phyloP scores from a whole-genome alignment of 2,113 vertebrate species.

The Muntiacus muntjak region DNA sequence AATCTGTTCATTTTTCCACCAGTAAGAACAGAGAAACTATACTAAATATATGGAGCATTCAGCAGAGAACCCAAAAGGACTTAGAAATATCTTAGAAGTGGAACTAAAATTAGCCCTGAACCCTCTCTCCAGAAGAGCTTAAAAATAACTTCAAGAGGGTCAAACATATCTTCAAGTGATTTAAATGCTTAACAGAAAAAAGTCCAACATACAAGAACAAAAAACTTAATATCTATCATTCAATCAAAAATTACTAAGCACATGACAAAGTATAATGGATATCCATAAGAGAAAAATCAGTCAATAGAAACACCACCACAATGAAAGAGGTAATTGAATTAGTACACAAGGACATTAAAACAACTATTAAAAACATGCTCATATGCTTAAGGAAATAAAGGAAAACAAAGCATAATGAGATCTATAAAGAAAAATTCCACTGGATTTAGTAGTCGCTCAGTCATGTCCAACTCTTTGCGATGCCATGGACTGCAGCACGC shows the following conservation, averaged over 20 bases:
- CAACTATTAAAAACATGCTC: background rate
- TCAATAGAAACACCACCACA: background rate
- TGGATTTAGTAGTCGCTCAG: background rate
- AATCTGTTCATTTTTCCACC: background rate
- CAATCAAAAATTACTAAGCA: background rate
- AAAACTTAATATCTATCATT: background rate
- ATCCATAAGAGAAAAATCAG: background rate
- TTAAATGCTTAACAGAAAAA: conserved; percentile 3
- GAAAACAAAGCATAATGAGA: background rate
- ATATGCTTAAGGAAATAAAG: background rate
- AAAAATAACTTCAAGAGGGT: background rate
- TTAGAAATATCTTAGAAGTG: background rate
- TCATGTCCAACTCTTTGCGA: background rate
- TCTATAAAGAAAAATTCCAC: background rate
- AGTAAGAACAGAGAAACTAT: background rate
- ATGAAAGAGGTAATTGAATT: background rate
- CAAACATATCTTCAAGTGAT: background rate
- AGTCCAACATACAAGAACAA: background rate
- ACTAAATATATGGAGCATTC: background rate
- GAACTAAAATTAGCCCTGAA: background rate
- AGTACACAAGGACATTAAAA: background rate
- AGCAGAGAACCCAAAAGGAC: background rate
- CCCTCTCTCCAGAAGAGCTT: background rate
- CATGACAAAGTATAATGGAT: background rate
- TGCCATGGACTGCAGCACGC: background rate